Conservation (phyloP, 1,140 invertebrate species). For the Telenomus remus region DNA sequence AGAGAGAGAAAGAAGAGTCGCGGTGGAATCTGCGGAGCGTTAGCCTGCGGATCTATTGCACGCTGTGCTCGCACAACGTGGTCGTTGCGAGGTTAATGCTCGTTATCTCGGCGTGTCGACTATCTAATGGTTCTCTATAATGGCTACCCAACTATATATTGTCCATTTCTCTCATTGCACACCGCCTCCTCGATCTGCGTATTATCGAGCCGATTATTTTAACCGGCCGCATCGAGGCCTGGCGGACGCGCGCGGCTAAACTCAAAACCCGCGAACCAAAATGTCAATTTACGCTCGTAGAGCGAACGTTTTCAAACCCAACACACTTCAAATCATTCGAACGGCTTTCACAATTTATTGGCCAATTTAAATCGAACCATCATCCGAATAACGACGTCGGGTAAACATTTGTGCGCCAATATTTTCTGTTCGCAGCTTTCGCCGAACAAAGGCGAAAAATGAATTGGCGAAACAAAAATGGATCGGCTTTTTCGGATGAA, state of each 20-base stretch:
- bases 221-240: constrained; percentile 57
- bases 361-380: too few species aligned
- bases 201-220: constrained; percentile 71
- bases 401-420: too few species aligned
- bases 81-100: constrained; percentile 73
- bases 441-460: too few species aligned
- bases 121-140: constrained; percentile 75
- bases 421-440: too few species aligned
- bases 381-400: too few species aligned
- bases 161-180: constrained; percentile 71
- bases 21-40: constrained; percentile 43
- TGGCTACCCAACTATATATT: constrained; percentile 73
- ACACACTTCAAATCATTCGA: constrained; percentile 1
- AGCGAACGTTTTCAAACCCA: not conserved
- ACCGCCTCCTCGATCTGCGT: constrained; percentile 66
- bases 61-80: constrained; percentile 65
- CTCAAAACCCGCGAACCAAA: too few species aligned
- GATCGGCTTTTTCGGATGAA: too few species aligned
- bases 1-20: constrained; percentile 32
- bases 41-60: constrained; percentile 54
- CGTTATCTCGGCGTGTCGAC: constrained; percentile 75
- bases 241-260: constrained; percentile 16
- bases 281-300: constrained; percentile 13
- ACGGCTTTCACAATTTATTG: too few species aligned
- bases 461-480: too few species aligned